Conservation (phyloP, 1,140 invertebrate species). For the Anagrus nilaparvatae region DNA sequence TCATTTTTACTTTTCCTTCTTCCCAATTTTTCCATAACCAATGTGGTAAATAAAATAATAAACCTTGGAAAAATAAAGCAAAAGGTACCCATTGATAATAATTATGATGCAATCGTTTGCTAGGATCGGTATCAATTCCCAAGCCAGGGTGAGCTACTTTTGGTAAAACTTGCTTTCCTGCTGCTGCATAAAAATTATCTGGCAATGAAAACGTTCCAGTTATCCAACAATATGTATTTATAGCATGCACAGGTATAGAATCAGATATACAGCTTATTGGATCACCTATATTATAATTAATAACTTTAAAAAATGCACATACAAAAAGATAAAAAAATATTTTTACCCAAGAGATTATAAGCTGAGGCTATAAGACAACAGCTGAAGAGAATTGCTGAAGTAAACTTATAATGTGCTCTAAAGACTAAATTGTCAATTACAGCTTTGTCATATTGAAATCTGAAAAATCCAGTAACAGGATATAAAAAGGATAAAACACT, state of each 20-base stretch:
- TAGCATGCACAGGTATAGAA: too few relatives aligned
- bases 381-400: slow-evolving; percentile 75
- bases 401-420: slow-evolving; percentile 81
- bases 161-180: slow-evolving; percentile 32
- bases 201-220: slow-evolving; percentile 58
- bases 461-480: too few relatives aligned
- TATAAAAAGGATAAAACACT: too few relatives aligned
- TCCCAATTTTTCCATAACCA: slow-evolving; percentile 72
- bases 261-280: slow-evolving; percentile 76
- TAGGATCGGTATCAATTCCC: slow-evolving; percentile 24
- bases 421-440: slow-evolving; percentile 85
- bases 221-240: slow-evolving; percentile 69
- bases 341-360: slow-evolving; percentile 79
- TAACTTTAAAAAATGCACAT: too few relatives aligned
- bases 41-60: slow-evolving; percentile 61
- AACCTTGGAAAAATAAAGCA: slow-evolving; percentile 67
- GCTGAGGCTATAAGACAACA: slow-evolving; percentile 82
- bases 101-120: slow-evolving; percentile 57
- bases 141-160: slow-evolving; percentile 33
- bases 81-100: slow-evolving; percentile 89
- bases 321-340: too few relatives aligned
- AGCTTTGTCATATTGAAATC: too few relatives aligned
- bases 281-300: slow-evolving; percentile 66
- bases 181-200: slow-evolving; percentile 20
- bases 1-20: slow-evolving; percentile 46